These are phyloP conservation scores for Lathamus discolor DNA, from an alignment of 2,113 vertebrate species.

Conservation along the genomic window DNA sequence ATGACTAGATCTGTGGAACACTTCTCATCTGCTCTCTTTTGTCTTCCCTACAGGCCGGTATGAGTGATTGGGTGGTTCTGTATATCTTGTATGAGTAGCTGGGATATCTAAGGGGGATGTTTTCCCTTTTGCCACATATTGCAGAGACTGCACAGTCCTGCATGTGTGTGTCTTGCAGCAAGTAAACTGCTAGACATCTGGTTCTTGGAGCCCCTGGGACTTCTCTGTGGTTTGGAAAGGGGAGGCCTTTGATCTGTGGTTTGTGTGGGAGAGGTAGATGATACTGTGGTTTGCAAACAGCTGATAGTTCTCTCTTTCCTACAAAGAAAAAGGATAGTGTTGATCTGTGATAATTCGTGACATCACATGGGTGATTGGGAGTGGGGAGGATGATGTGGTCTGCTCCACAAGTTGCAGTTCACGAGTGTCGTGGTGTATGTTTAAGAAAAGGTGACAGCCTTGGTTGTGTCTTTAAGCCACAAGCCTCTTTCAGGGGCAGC, in stretches of 20 bases:
- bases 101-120: background rate
- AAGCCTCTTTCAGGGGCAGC: background rate
- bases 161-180: background rate
- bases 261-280: slow-evolving; percentile 26
- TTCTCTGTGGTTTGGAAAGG: slow-evolving; percentile 29
- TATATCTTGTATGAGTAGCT: background rate
- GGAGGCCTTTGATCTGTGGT: slow-evolving; percentile 54
- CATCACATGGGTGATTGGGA: background rate
- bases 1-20: background rate
- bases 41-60: background rate
- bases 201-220: background rate
- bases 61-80: background rate
- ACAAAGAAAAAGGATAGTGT: background rate
- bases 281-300: slow-evolving; percentile 51
- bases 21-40: background rate
- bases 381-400: background rate
- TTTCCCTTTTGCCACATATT: background rate
- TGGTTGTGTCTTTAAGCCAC: background rate
- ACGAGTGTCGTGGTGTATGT: background rate
- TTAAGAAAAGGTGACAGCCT: background rate
- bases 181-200: background rate
- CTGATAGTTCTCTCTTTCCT: background rate
- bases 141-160: background rate
- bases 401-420: slow-evolving; percentile 12
- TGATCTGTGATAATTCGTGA: background rate